phyloP scores from a whole-genome alignment of 2,888 invertebrate species.

The Pachycephus smyrnensis region DNA sequence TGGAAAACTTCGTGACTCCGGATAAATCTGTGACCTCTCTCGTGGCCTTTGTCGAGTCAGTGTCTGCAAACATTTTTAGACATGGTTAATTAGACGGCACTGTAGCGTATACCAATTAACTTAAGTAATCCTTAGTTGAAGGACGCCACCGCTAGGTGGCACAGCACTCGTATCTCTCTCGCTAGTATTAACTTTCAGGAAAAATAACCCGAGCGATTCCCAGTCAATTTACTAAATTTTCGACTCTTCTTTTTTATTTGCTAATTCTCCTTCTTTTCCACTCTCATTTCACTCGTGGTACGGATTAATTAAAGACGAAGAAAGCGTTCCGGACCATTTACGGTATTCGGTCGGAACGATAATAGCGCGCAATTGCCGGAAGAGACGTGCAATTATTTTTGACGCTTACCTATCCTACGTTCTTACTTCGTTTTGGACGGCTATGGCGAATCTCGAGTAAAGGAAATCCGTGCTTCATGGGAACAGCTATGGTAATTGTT shows the following conservation, averaged over 20 bases:
- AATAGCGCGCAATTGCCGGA: neutral
- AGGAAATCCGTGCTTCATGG: neutral
- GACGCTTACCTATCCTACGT: neutral
- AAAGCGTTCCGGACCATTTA: neutral
- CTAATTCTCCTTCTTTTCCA: neutral
- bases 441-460: neutral
- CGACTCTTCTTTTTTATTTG: neutral
- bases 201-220: neutral
- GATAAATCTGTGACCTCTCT: conserved; percentile 71
- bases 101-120: too few relatives aligned
- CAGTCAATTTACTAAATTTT: neutral
- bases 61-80: conserved; percentile 63
- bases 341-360: neutral
- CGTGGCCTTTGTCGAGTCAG: conserved; percentile 74
- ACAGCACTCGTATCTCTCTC: neutral
- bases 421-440: neutral
- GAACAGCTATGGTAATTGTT: conserved; percentile 16
- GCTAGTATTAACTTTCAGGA: neutral
- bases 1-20: conserved; percentile 81
- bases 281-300: neutral
- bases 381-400: neutral
- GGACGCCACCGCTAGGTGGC: neutral
- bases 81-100: neutral
- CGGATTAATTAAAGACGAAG: neutral
- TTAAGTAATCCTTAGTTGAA: neutral